Conservation (phyloP, 2,888 invertebrate genomes). For the Drosophila greeni region DNA sequence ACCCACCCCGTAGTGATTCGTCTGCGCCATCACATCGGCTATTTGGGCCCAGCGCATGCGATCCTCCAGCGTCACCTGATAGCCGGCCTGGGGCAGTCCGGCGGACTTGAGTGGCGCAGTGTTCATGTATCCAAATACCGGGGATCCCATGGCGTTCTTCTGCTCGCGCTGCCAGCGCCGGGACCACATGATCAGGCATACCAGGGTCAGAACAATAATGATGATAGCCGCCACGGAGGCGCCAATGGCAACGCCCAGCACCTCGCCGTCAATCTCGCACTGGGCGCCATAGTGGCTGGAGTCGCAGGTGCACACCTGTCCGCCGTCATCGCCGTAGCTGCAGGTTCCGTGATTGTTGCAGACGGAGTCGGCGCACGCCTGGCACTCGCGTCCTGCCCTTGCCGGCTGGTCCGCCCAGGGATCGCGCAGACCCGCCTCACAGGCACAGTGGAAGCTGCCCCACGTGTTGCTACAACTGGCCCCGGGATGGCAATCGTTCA, state of each 20-base stretch:
- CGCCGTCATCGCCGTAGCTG: slow-evolving; percentile 84
- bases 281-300: slow-evolving; percentile 90
- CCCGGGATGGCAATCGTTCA: slow-evolving; percentile 90
- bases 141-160: slow-evolving; percentile 88
- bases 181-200: slow-evolving; percentile 94
- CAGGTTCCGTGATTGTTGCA: slow-evolving; percentile 94
- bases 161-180: slow-evolving; percentile 94
- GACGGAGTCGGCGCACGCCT: slow-evolving; percentile 86
- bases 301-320: slow-evolving; percentile 83
- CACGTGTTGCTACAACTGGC: slow-evolving; percentile 90
- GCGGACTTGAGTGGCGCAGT: slow-evolving; percentile 85
- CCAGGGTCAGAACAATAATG: slow-evolving; percentile 91
- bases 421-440: slow-evolving; percentile 87
- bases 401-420: slow-evolving; percentile 84
- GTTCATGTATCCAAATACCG: slow-evolving; percentile 92
- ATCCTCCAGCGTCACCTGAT: slow-evolving; percentile 87
- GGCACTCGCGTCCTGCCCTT: slow-evolving; percentile 87
- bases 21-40: slow-evolving; percentile 91
- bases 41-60: slow-evolving; percentile 93
- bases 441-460: slow-evolving; percentile 86
- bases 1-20: slow-evolving; percentile 90
- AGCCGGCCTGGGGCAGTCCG: slow-evolving; percentile 84
- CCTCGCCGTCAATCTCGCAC: slow-evolving; percentile 95
- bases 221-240: slow-evolving; percentile 93
- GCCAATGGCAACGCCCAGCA: slow-evolving; percentile 93